phyloP scores from a whole-genome alignment of 2,113 vertebrate genomes.

The Lophura nycthemera region DNA sequence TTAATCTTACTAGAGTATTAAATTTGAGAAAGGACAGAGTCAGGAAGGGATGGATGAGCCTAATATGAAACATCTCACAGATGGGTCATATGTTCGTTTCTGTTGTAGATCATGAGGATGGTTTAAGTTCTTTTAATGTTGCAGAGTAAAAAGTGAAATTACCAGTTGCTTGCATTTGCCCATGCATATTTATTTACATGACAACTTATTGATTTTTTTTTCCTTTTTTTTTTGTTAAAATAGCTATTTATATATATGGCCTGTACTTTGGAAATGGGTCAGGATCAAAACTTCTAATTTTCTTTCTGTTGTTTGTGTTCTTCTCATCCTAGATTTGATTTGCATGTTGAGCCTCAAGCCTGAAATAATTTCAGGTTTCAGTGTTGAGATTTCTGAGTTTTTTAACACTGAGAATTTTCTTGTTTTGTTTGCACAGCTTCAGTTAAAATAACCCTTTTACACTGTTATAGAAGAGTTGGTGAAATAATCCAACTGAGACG shows the following conservation, averaged over 20 bases:
- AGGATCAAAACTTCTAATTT: not conserved
- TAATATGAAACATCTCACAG: not conserved
- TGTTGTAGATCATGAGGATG: not conserved
- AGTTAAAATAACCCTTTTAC: constrained; percentile 23
- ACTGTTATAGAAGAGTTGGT: not conserved
- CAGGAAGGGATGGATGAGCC: not conserved
- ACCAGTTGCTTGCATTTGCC: not conserved
- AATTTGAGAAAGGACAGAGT: constrained; percentile 7
- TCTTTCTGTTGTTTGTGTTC: not conserved
- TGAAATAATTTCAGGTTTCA: constrained; percentile 2
- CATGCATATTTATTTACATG: not conserved
- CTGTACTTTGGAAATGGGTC: not conserved
- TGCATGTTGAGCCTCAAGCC: not conserved
- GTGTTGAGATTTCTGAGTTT: not conserved
- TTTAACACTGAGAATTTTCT: constrained; percentile 23
- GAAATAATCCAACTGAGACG: constrained; percentile 29
- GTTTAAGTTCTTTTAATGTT: not conserved
- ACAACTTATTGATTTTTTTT: not conserved
- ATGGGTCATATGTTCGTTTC: not conserved
- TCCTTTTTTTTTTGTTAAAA: not conserved
- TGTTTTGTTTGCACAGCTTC: constrained; percentile 29
- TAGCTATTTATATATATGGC: not conserved
- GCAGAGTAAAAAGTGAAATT: not conserved
- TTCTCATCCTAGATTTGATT: constrained; percentile 16
- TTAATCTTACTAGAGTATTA: not conserved